A percentile compares a stretch with the other conserved stretches of the same genome.
Evolutionary conservation across 2,113 vertebrate genomes (phyloP).

Genomic region (Geococcyx californianus): DNA sequence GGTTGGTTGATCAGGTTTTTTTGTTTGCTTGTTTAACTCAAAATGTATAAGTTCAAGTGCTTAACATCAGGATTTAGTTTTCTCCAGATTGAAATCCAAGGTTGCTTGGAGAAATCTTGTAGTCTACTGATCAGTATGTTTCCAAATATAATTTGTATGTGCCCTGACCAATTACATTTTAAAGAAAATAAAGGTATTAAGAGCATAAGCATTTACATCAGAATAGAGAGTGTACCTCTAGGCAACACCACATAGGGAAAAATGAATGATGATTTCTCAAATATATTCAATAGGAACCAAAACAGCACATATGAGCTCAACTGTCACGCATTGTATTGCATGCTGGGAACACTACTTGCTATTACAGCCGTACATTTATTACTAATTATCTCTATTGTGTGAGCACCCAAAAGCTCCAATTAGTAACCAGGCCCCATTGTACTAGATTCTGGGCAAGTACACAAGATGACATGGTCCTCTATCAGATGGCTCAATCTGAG

Average conservation of each 20-base stretch:
- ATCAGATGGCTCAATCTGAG: background rate
- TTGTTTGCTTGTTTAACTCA: background rate
- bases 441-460: background rate
- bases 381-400: slow-evolving; percentile 13
- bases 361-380: slow-evolving; percentile 10
- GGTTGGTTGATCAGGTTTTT: background rate
- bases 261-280: background rate
- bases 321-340: background rate
- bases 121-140: background rate
- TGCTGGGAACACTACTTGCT: background rate
- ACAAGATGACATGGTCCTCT: background rate
- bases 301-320: background rate
- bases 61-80: background rate
- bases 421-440: background rate
- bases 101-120: background rate
- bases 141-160: background rate
- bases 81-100: background rate
- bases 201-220: background rate
- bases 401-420: background rate
- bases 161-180: background rate
- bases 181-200: background rate
- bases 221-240: background rate
- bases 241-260: background rate
- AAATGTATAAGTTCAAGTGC: background rate
- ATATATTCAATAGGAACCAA: background rate